Conservation (phyloP, 2,797 vertebrate genomes). For the Acipenser oxyrinchus region DNA sequence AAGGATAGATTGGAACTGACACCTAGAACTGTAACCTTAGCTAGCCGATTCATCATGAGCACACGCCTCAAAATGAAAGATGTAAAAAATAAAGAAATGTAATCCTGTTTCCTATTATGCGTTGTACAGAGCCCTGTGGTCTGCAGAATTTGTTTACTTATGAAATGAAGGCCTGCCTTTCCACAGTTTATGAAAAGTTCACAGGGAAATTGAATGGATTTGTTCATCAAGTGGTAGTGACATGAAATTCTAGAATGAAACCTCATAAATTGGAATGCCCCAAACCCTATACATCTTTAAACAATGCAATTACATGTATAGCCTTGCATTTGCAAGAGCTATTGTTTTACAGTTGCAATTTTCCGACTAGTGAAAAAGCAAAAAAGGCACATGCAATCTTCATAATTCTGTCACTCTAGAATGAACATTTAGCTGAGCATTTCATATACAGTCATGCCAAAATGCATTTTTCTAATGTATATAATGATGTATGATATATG, state of each 20-base stretch:
- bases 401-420: no score
- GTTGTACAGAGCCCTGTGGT: no score
- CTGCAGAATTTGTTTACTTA: neutral
- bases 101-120: neutral
- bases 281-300: neutral
- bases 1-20: neutral
- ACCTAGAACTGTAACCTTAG: neutral
- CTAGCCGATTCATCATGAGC: neutral
- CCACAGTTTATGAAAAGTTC: neutral
- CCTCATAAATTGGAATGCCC: neutral
- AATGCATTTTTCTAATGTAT: no score
- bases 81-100: neutral
- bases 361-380: no score
- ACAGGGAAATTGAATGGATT: neutral
- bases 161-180: neutral
- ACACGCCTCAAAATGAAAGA: neutral
- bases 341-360: neutral
- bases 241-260: neutral
- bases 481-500: no score
- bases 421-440: no score
- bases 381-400: no score
- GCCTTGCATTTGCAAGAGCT: neutral
- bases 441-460: no score
- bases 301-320: neutral
- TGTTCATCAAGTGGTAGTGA: neutral